Conservation (phyloP, 2,113 vertebrate species). For the Callocephalon fimbriatum region DNA sequence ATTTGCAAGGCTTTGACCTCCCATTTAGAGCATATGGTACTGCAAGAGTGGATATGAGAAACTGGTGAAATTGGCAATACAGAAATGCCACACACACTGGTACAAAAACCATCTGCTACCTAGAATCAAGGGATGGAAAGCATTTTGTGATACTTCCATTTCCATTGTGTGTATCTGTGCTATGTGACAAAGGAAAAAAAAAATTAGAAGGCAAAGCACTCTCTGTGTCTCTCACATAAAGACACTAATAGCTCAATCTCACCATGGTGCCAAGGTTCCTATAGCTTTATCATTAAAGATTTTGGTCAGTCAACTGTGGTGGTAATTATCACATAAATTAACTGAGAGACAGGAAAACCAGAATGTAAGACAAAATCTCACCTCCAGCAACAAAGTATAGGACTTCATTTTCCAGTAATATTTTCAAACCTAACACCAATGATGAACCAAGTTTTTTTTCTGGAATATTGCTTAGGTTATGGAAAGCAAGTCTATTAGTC, state of each 20-base stretch:
- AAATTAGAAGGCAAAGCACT: neutral
- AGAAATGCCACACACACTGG: neutral
- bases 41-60: neutral
- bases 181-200: neutral
- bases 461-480: slow-evolving; percentile 43
- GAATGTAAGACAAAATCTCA: neutral
- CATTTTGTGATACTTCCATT: neutral
- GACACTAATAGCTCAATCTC: slow-evolving; percentile 46
- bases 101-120: accelerated
- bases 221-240: neutral
- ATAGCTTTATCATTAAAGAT: slow-evolving; percentile 65
- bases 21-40: neutral
- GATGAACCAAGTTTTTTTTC: slow-evolving; percentile 20
- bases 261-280: slow-evolving; percentile 36
- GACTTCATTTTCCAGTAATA: slow-evolving; percentile 43
- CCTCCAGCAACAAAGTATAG: slow-evolving; percentile 32
- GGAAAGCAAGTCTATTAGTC: slow-evolving; percentile 49
- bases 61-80: neutral
- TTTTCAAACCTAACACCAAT: slow-evolving; percentile 52
- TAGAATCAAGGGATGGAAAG: neutral
- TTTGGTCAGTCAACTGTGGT: slow-evolving; percentile 64
- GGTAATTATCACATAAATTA: slow-evolving; percentile 74
- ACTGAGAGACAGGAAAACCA: slow-evolving; percentile 33
- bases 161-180: neutral
- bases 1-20: neutral